These are phyloP conservation scores for Gymnobelideus leadbeateri DNA, from an alignment of 2,113 vertebrate species.

Conservation along the genomic window DNA sequence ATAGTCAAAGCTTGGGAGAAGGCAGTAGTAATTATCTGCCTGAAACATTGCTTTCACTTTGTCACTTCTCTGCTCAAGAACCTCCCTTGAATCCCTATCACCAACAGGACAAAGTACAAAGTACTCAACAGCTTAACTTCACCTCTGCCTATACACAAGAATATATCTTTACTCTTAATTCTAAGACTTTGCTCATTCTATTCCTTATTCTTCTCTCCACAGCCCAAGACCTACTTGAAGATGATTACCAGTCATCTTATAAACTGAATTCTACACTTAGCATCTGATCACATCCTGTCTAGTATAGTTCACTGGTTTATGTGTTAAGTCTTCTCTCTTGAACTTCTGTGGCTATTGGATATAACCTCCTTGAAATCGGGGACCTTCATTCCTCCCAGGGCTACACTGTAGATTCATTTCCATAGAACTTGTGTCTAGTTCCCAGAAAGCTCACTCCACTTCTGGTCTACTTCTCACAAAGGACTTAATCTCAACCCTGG, in stretches of 20 bases:
- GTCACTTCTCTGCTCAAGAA: not conserved
- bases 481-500: not conserved
- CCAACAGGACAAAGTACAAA: slow-evolving; percentile 5
- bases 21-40: not conserved
- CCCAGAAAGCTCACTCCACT: not conserved
- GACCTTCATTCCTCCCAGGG: not conserved
- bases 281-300: not conserved
- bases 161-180: not conserved
- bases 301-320: not conserved
- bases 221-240: not conserved
- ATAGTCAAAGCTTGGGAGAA: not conserved
- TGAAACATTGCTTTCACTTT: not conserved
- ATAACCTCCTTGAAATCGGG: not conserved
- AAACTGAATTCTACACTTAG: not conserved
- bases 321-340: not conserved
- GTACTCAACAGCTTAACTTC: not conserved
- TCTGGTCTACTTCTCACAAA: not conserved
- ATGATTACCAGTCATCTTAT: not conserved
- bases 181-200: not conserved
- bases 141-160: not conserved
- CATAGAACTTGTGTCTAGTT: not conserved
- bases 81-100: not conserved
- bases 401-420: too few relatives aligned
- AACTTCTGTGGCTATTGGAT: not conserved
- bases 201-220: not conserved